A percentile compares a stretch with the other conserved stretches of the same genome.
These are phyloP conservation scores for Eulimnadia texana DNA, from an alignment of 1,140 invertebrate species.

Conservation along the genomic window DNA sequence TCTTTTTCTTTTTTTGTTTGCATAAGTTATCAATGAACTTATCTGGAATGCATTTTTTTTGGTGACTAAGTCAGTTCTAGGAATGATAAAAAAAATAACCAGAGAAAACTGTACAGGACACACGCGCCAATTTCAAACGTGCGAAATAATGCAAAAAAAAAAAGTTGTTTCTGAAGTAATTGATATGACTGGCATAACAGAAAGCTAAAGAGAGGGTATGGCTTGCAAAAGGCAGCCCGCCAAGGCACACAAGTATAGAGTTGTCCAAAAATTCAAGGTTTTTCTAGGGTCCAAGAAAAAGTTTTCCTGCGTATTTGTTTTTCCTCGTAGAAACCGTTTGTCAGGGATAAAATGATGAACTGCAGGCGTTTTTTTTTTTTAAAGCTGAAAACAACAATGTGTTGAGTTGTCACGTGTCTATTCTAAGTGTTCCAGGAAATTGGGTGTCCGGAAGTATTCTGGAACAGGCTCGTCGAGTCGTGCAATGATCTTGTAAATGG, in stretches of 20 bases:
- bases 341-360: not conserved
- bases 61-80: too few species aligned
- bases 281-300: not conserved
- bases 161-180: not conserved
- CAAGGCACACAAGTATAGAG: conserved; percentile 8
- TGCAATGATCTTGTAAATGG: conserved; percentile 99
- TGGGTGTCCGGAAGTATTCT: conserved; percentile 98
- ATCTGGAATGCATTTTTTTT: too few species aligned
- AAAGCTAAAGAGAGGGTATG: not conserved
- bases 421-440: conserved; percentile 97
- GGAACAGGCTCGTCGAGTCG: conserved; percentile 95
- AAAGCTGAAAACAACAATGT: not conserved
- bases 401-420: conserved; percentile 30
- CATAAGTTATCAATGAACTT: not conserved
- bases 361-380: not conserved
- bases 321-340: not conserved
- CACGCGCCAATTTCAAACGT: not conserved
- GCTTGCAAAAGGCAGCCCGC: conserved; percentile 13
- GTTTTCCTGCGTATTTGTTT: not conserved
- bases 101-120: not conserved
- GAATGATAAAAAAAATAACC: too few species aligned
- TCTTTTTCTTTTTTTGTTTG: not conserved
- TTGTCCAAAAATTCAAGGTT: not conserved
- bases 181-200: not conserved
- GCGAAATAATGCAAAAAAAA: not conserved